Evolutionary conservation across 2,888 invertebrate genomes (phyloP).

Genomic region (Trachelus tabidus): DNA sequence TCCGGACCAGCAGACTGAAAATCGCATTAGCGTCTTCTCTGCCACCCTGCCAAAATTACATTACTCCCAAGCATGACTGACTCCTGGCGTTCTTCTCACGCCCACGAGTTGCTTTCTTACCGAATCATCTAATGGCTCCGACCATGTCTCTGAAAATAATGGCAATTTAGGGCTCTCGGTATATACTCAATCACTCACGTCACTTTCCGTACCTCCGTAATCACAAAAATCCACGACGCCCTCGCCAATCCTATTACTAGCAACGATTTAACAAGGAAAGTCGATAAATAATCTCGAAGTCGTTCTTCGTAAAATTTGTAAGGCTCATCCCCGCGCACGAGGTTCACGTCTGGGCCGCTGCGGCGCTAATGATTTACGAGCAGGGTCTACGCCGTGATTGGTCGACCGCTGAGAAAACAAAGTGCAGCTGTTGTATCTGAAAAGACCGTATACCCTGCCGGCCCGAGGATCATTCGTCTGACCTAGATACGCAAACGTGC

Average conservation of each 20-base stretch:
- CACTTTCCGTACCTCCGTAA: constrained; percentile 4
- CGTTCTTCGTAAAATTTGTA: not conserved
- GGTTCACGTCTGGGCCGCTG: not conserved
- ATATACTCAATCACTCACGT: constrained; percentile 16
- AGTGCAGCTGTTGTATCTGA: not conserved
- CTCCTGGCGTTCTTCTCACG: not conserved
- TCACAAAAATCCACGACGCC: not conserved
- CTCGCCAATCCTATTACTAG: not conserved
- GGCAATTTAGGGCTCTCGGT: not conserved
- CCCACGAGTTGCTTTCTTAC: not conserved
- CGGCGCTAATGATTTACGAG: not conserved
- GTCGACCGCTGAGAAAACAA: not conserved
- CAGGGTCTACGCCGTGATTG: not conserved
- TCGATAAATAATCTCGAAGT: not conserved
- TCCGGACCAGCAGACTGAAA: constrained; percentile 30
- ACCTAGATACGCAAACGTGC: not conserved
- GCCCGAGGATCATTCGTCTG: not conserved
- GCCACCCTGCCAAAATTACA: not conserved
- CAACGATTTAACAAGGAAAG: not conserved
- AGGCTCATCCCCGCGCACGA: not conserved
- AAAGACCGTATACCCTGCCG: not conserved
- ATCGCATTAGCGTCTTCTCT: constrained; percentile 24
- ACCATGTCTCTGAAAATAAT: not conserved
- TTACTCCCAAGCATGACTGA: not conserved
- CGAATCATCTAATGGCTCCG: not conserved